Base-by-base conservation (phyloP, 2,797 vertebrate species). In the Pseudomugil tenellus region DNA sequence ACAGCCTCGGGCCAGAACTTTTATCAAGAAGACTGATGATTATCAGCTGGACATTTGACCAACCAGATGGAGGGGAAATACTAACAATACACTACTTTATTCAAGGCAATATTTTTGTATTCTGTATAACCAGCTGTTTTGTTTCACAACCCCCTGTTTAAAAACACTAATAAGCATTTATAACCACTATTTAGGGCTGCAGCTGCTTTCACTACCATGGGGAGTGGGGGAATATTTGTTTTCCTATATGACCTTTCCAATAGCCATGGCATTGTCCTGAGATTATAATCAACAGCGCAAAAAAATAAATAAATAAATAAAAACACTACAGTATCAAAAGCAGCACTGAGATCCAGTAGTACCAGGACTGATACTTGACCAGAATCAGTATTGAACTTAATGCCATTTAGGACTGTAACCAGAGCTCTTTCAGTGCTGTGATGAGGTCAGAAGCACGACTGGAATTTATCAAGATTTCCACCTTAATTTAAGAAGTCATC, bases 1-100 rank as follows among this genome's bases (percentile, higher is more conserved):
- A 2, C 52, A 49, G 73, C 70, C 70, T 74, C 56, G 0, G 63
- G 76, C 60, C 68, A 51, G 7, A 72, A 68, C 62, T 65, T 70
- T 77, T 66, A 83, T 86, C 76, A 71, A 32, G 67, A 57, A 41
- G 69, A 79, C 54, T 78, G 70, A 75, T 55, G 19, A 52, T 35
- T 67, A 74, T 69, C 58, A 77, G 56, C 34, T 46, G 53, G 71
- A 48, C 71, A 67, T 54, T 49, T 71, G 61, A 87, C 70, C 67
- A 67, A 60, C 34, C 68, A 70, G 62, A 46, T 64, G 55, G 49
- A 74, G n/a, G 62, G 56, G 58, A 43, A 39, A 28, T 28, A 80
- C 62, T 34, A 76, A 70, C 71, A 63, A 66, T 37, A 49, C 3
- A 73, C 16, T 32, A 67, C 29, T 48, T 74, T 60, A 65, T 73